Percentiles rank a stretch among this genome's conserved stretches.
These are phyloP conservation scores for Sphaeridia pumilis DNA, from an alignment of 2,888 invertebrate species.

Conservation along the genomic window DNA sequence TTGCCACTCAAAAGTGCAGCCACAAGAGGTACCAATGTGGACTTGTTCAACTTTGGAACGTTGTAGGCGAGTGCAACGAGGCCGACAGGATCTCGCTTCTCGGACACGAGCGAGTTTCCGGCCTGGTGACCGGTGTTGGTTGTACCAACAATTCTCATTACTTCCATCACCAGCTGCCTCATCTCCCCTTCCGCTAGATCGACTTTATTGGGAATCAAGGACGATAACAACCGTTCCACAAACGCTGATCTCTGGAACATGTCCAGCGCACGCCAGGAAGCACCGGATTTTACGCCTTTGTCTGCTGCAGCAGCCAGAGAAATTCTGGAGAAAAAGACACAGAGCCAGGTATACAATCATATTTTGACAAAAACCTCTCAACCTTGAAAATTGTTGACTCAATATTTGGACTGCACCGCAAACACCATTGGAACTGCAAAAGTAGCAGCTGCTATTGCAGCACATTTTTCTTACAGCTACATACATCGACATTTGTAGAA, in stretches of 20 bases:
- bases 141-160: background rate
- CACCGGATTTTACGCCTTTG: background rate
- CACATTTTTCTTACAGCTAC: too few relatives aligned
- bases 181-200: background rate
- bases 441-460: too few relatives aligned
- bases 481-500: too few relatives aligned
- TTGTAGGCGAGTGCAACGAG: background rate
- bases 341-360: too few relatives aligned
- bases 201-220: background rate
- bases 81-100: background rate
- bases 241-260: background rate
- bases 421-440: too few relatives aligned
- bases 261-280: background rate
- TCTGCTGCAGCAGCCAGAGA: background rate
- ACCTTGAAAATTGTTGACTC: too few relatives aligned
- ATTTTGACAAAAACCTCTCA: too few relatives aligned
- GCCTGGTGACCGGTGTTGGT: background rate
- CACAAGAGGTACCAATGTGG: too few relatives aligned
- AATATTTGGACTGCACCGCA: too few relatives aligned
- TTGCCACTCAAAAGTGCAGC: too few relatives aligned
- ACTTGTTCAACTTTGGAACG: too few relatives aligned
- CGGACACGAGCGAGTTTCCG: background rate
- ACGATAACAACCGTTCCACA: background rate
- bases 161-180: background rate
- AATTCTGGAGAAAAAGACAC: background rate